Conservation (phyloP, 2,797 vertebrate genomes). For the Periparus ater region DNA sequence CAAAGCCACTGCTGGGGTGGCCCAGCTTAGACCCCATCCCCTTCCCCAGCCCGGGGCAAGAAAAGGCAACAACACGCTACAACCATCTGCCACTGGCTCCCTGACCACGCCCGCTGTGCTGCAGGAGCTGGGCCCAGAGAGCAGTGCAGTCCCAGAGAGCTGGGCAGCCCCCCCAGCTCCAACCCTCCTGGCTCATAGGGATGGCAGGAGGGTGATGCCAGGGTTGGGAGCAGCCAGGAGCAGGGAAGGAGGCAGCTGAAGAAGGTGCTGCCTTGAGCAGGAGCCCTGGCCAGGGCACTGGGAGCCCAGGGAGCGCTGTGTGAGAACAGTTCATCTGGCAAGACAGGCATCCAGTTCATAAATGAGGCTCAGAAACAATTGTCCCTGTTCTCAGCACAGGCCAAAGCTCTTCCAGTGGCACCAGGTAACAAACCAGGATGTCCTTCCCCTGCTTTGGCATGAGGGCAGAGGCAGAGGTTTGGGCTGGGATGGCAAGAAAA, state of each 20-base stretch:
- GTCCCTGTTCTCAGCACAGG: constrained; percentile 57
- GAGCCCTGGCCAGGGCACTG: not conserved
- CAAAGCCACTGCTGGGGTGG: not conserved
- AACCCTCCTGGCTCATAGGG: not conserved
- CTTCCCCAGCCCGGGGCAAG: not conserved
- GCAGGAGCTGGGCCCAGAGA: not conserved
- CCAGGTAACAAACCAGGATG: not conserved
- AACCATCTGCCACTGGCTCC: not conserved
- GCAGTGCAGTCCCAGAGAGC: too few species aligned
- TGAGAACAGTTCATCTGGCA: constrained; percentile 77
- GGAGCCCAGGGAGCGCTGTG: not conserved
- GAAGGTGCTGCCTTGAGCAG: not conserved
- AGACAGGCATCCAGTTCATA: constrained; percentile 80
- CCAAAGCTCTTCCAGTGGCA: not conserved
- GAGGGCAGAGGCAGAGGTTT: not conserved
- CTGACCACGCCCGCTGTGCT: fast-evolving
- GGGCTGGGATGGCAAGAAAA: constrained; percentile 35
- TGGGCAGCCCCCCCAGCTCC: not conserved
- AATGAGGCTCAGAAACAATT: constrained; percentile 72
- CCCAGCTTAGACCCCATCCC: not conserved
- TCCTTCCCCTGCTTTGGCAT: not conserved
- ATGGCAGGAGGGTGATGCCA: not conserved
- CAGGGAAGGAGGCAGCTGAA: not conserved
- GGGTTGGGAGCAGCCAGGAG: not conserved
- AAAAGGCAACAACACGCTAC: constrained; percentile 48